Evolutionary conservation across 2,797 vertebrate species (phyloP).

Genomic region (Hylomyscus alleni): DNA sequence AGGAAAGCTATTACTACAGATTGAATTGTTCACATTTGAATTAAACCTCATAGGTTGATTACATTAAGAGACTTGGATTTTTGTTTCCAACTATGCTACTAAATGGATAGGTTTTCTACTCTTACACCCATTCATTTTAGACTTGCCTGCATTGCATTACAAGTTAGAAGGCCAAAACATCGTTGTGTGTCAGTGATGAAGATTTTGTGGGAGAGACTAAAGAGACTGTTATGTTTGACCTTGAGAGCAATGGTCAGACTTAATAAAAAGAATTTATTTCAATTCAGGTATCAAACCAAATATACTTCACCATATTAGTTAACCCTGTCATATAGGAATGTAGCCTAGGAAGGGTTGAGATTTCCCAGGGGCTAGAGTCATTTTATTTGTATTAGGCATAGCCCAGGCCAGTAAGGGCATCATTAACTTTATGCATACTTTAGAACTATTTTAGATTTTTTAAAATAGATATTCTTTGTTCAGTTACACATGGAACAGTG

Average conservation of each 20-base stretch:
- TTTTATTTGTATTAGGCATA: slow-evolving; percentile 19
- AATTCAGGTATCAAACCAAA: not conserved
- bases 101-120: not conserved
- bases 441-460: slow-evolving; percentile 72
- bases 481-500: slow-evolving; percentile 77
- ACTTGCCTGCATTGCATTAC: slow-evolving; percentile 19
- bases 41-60: slow-evolving; percentile 43
- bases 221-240: not conserved
- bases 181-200: not conserved
- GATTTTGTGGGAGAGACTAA: not conserved
- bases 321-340: not conserved
- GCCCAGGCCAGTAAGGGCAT: slow-evolving; percentile 3
- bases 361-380: not conserved
- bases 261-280: not conserved
- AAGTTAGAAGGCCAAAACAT: not conserved
- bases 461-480: slow-evolving; percentile 73
- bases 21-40: slow-evolving; percentile 39
- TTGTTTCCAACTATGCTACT: slow-evolving; percentile 20
- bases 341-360: not conserved
- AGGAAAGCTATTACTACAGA: slow-evolving; percentile 25
- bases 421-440: slow-evolving; percentile 61
- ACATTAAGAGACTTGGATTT: not conserved
- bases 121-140: not conserved
- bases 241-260: not conserved
- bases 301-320: not conserved